Evolutionary conservation across 2,888 invertebrate species (phyloP).

Genomic region (Mellilla xanthometata): DNA sequence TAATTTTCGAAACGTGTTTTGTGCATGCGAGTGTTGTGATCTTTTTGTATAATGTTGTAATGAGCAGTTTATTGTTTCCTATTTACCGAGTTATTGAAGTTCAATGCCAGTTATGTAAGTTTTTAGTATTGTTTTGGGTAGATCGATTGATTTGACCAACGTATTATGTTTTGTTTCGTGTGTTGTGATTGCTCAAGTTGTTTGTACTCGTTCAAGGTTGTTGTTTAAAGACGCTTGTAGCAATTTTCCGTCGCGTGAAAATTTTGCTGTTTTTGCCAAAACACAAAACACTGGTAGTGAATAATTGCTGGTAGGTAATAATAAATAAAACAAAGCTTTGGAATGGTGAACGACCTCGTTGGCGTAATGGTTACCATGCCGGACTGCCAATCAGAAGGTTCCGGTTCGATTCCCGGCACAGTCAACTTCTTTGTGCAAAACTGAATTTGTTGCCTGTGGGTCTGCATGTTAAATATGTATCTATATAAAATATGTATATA

Average conservation of each 20-base stretch:
- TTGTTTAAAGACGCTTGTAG: slow-evolving; percentile 9
- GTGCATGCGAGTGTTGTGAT: slow-evolving; percentile 45
- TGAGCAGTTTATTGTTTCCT: slow-evolving; percentile 48
- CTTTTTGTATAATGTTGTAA: slow-evolving; percentile 33
- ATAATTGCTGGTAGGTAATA: too few species aligned
- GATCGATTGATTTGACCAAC: background rate
- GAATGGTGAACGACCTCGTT: too few species aligned
- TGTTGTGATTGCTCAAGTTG: background rate
- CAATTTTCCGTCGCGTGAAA: slow-evolving; percentile 1
- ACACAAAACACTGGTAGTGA: too few species aligned
- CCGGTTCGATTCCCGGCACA: too few species aligned
- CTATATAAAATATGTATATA: too few species aligned
- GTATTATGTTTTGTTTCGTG: background rate
- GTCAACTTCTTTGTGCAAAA: too few species aligned
- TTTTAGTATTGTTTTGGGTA: slow-evolving; percentile 40
- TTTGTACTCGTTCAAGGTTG: background rate
- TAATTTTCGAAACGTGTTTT: slow-evolving; percentile 34
- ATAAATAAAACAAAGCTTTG: too few species aligned
- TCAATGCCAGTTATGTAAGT: slow-evolving; percentile 69
- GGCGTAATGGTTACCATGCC: too few species aligned
- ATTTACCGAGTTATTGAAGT: slow-evolving; percentile 44
- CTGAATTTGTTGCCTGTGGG: too few species aligned
- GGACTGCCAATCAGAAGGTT: too few species aligned
- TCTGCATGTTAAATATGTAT: too few species aligned
- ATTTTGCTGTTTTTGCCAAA: slow-evolving; percentile 1